phyloP scores from a whole-genome alignment of 2,797 vertebrate genomes.

The Valencia hispanica region DNA sequence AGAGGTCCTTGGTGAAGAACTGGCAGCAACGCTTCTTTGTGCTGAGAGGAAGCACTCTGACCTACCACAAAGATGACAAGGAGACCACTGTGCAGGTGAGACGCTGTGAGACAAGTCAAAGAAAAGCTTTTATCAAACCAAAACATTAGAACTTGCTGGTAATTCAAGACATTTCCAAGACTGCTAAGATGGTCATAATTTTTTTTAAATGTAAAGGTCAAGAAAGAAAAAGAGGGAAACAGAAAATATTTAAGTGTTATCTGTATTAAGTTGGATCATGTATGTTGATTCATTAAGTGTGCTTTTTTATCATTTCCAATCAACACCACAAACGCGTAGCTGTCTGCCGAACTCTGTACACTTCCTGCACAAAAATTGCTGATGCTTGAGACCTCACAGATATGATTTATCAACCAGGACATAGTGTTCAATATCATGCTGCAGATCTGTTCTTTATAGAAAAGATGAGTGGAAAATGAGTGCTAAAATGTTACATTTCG shows the following conservation, averaged over 20 bases:
- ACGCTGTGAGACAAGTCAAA: background rate
- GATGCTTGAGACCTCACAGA: constrained; percentile 1
- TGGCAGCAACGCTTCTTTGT: constrained; percentile 95
- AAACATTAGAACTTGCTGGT: background rate
- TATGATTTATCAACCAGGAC: background rate
- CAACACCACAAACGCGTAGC: constrained; percentile 28
- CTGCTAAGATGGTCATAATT: background rate
- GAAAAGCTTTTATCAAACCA: background rate
- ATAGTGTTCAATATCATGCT: background rate
- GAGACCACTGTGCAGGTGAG: constrained; percentile 89
- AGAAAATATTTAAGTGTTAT: background rate
- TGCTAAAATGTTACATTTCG: background rate
- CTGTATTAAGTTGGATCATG: background rate
- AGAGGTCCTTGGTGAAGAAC: constrained; percentile 93
- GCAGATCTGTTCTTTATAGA: background rate
- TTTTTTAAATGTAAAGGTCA: background rate
- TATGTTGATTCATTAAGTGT: background rate
- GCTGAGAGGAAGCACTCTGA: constrained; percentile 87
- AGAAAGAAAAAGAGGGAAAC: background rate
- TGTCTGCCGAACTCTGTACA: constrained; percentile 36
- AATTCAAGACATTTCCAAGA: background rate
- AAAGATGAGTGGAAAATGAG: background rate
- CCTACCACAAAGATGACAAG: constrained; percentile 93
- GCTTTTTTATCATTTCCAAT: constrained; percentile 21
- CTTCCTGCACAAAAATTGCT: constrained; percentile 54